Conservation (phyloP, 2,113 vertebrate species). For the Varanus salvator region DNA sequence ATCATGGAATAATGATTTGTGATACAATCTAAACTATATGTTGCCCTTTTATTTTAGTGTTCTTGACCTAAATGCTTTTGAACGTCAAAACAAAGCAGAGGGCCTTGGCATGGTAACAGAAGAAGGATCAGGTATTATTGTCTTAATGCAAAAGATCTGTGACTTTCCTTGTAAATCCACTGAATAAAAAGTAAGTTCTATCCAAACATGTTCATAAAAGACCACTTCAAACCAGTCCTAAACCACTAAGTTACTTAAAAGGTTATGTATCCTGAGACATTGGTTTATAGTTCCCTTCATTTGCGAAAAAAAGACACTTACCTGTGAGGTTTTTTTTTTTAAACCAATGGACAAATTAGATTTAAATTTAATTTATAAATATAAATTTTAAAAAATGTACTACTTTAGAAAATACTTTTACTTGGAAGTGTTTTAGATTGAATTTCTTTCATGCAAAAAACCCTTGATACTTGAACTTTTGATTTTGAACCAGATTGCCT, state of each 20-base stretch:
- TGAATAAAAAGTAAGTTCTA: constrained; percentile 11
- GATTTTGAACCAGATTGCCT: constrained; percentile 50
- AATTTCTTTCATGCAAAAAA: constrained; percentile 31
- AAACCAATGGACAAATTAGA: constrained; percentile 9
- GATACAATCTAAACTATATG: background rate
- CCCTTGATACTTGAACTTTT: constrained; percentile 39
- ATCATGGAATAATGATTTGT: constrained; percentile 26
- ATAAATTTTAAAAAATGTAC: background rate
- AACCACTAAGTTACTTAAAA: background rate
- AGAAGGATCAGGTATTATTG: constrained; percentile 92
- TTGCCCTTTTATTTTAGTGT: constrained; percentile 79
- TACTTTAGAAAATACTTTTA: constrained; percentile 31
- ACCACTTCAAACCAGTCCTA: background rate
- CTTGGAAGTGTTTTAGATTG: constrained; percentile 34
- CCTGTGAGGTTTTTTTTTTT: background rate
- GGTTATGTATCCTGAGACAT: background rate
- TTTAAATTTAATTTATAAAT: background rate
- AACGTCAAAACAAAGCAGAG: constrained; percentile 97
- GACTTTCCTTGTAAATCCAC: background rate
- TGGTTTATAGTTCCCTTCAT: constrained; percentile 23
- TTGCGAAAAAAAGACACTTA: background rate
- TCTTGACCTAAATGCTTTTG: constrained; percentile 95
- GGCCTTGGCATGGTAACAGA: constrained; percentile 98
- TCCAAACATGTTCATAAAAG: background rate
- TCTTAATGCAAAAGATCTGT: background rate